Evolutionary conservation across 2,888 invertebrate species (phyloP), one percentile per base, ranked within the genome.

Genomic region (Parthenolecanium corni): DNA sequence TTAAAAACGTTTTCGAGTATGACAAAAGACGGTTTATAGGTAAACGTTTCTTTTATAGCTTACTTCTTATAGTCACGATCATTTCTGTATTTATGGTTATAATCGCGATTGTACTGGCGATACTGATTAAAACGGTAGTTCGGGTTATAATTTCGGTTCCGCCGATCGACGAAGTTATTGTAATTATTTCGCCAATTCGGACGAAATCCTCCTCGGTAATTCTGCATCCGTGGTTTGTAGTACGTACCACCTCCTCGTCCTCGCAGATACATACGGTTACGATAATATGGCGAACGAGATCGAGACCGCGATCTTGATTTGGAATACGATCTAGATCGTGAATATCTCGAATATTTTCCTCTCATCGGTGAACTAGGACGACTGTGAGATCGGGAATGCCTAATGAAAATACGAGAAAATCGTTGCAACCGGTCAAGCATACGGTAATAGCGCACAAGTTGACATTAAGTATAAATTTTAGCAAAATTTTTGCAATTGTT

Each of bases 161-260:
- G 3, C 31, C 58, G 14, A 12, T 20, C 16, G 9, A 4, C 31
- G 31, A 6, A 31, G 31, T 31, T 4, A 9, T 31, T 6, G 38
- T 31, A 18, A 58, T 58, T 58, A 23, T 16, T 58, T 6, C 46
- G 46, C 58, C 58, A 58, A 23, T 49, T 58, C 11, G 5, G 6
- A 25, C 79, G 78, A n/a, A 80, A 73, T 65, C 74, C 73, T 25
- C 77, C 79, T 63, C 74, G 73, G 31, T 79, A 82, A 20, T 79
- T 78, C 72, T 85, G 84, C 78, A 86, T 85, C 66, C 86, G 79
- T 1, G 86, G 86, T 69, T 85, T 83, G 76, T 86, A 86, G 74
- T 86, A 86, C 1, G 85, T 86, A 66, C 86, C 86, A 62, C 86
- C 80, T 71, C 85, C 85, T 72, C 79, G 78, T 20, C 80, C 57